Base-by-base conservation (phyloP, 2,797 vertebrate species). In the Anabas testudineus region DNA sequence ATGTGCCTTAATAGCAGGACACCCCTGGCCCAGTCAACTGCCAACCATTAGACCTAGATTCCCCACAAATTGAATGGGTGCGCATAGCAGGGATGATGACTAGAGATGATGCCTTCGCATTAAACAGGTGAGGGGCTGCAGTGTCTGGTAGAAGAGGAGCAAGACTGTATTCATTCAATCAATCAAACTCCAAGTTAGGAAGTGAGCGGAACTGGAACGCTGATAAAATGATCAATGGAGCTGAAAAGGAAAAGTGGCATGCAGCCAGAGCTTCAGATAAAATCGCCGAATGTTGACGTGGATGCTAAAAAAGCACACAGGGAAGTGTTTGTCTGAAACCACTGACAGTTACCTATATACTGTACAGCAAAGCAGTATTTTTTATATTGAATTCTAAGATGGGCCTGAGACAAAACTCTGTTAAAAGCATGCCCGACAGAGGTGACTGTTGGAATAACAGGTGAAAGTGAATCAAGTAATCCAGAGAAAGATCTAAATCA, bases 401-500 rank as follows among this genome's bases (percentile, higher is more conserved):
- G 58, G 21, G 41, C 9, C 19, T 6, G 7, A 47, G 26, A 37
- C 36, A 68, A 47, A 58, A 21, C 39, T 42, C 57, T 9, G 7
- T 24, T 52, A 39, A 73, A 68, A 67, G 42, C 56, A 46, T 14
- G 58, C 3, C 2, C 18, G 65, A 51, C 36, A 28, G 13, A 58
- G 30, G 26, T 19, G 19, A 43, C 18, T 64, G 46, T 65, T 7
- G 54, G 78, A 72, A 81, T 80, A 37, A 77, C 65, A 83, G 80
- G 76, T 84, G 74, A 57, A 80, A 84, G 81, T 65, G 81, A 87
- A 68, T 73, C 57, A 71, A 78, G 78, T 59, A 55, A 63, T 55
- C 45, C 58, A 51, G 37, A 42, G 41, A 71, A 74, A 75, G 59
- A 82, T 74, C 80, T 84, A 85, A 89, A 85, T 90, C 80, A 77